These are phyloP conservation scores for Cassiopea andromeda DNA, from an alignment of 30 jellyfish, hydroid and myxozoan species.

Conservation along the genomic window DNA sequence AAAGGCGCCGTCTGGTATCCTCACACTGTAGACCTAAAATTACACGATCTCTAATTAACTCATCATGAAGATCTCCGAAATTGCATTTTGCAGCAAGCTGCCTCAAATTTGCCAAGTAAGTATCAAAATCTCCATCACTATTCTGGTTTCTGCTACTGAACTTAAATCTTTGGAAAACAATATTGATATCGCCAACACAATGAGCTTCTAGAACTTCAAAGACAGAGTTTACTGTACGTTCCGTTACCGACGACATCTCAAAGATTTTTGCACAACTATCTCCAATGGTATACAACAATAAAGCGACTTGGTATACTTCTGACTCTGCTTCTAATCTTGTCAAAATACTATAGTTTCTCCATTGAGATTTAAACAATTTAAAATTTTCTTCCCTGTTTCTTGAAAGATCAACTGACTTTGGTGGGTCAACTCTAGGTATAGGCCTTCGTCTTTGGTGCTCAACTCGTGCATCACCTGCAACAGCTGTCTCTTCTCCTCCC, in stretches of 20 bases:
- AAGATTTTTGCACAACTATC: slow-evolving; percentile 50
- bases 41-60: slow-evolving; percentile 46
- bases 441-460: slow-evolving; percentile 55
- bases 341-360: slow-evolving; percentile 48
- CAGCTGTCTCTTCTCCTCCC: neutral
- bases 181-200: slow-evolving; percentile 29
- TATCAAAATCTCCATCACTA: slow-evolving; percentile 42
- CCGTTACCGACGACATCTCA: slow-evolving; percentile 42
- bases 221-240: slow-evolving; percentile 22
- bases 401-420: slow-evolving; percentile 49
- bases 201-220: slow-evolving; percentile 42
- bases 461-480: neutral
- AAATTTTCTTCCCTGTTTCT: slow-evolving; percentile 56
- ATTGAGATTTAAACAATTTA: slow-evolving; percentile 45
- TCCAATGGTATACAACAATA: slow-evolving; percentile 57
- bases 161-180: slow-evolving; percentile 30
- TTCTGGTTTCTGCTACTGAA: slow-evolving; percentile 39
- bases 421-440: slow-evolving; percentile 48
- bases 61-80: slow-evolving; percentile 42
- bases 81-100: slow-evolving; percentile 59
- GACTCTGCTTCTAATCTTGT: slow-evolving; percentile 34
- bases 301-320: slow-evolving; percentile 49
- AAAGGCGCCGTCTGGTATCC: slow-evolving; percentile 44
- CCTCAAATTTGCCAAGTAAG: slow-evolving; percentile 37
- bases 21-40: slow-evolving; percentile 46